Conservation (phyloP, 2,888 invertebrate genomes). For the Chydorus sphaericus region DNA sequence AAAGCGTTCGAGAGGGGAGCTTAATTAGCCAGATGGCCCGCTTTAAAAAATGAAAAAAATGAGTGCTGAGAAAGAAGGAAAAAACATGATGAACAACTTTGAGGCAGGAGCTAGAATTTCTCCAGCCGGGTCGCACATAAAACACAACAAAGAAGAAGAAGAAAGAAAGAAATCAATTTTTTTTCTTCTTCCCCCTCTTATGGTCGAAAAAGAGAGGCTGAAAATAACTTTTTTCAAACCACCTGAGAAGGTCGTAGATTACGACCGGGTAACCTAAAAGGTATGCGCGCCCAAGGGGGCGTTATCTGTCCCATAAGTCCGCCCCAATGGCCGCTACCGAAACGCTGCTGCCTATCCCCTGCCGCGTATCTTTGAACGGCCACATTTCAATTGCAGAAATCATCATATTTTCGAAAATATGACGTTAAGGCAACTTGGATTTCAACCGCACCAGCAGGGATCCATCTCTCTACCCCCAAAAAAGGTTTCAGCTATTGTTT, state of each 20-base stretch:
- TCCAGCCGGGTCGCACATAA: neutral
- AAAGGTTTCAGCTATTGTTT: no score
- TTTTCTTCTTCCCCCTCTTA: neutral
- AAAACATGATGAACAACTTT: slow-evolving; percentile 2
- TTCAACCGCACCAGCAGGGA: no score
- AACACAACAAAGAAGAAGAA: neutral
- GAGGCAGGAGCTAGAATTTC: neutral
- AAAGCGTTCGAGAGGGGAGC: neutral
- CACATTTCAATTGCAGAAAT: neutral
- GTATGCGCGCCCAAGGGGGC: slow-evolving; percentile 1
- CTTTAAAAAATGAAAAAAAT: neutral
- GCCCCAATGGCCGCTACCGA: slow-evolving; percentile 12
- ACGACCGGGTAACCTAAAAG: neutral
- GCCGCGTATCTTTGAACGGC: neutral
- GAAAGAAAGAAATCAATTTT: neutral
- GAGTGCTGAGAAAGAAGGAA: neutral
- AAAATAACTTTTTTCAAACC: neutral
- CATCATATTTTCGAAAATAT: no score
- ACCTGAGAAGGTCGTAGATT: neutral
- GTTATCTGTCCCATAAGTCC: slow-evolving; percentile 13
- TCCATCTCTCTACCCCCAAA: no score
- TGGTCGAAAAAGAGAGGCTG: neutral
- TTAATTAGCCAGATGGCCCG: slow-evolving; percentile 6
- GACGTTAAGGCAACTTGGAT: no score
- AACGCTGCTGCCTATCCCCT: slow-evolving; percentile 8